These are phyloP conservation scores for Electrona antarctica DNA, from an alignment of 2,113 vertebrate genomes.

Conservation along the genomic window DNA sequence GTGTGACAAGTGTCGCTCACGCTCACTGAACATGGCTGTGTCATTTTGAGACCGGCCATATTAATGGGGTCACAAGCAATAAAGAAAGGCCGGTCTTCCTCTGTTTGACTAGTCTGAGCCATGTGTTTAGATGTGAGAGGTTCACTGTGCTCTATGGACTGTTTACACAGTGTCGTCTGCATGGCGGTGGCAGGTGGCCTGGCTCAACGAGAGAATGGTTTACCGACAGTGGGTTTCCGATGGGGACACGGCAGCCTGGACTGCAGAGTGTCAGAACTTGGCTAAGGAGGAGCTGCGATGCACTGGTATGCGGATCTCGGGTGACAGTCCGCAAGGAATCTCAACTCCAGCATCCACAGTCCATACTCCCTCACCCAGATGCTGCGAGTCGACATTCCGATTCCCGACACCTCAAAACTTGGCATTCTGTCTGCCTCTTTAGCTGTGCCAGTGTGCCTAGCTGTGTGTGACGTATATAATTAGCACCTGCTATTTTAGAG, in stretches of 20 bases:
- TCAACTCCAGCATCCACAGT: slow-evolving; percentile 10
- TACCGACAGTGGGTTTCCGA: background rate
- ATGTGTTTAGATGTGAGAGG: slow-evolving; percentile 24
- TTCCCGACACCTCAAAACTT: slow-evolving; percentile 61
- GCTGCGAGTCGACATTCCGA: slow-evolving; percentile 50
- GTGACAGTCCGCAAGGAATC: slow-evolving; percentile 38
- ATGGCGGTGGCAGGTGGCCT: slow-evolving; percentile 56
- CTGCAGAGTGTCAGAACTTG: background rate
- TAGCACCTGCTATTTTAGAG: slow-evolving; percentile 76
- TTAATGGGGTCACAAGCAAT: slow-evolving; percentile 24
- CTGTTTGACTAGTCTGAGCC: slow-evolving; percentile 29
- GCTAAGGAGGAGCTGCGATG: slow-evolving; percentile 21
- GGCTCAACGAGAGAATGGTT: slow-evolving; percentile 37
- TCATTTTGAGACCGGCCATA: slow-evolving; percentile 33
- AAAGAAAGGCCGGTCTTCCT: slow-evolving; percentile 13
- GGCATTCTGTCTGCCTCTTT: slow-evolving; percentile 58
- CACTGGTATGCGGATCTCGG: slow-evolving; percentile 23
- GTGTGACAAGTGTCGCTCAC: background rate
- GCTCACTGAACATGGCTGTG: background rate
- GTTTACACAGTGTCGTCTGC: slow-evolving; percentile 35
- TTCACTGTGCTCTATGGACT: slow-evolving; percentile 21
- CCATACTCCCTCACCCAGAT: slow-evolving; percentile 25
- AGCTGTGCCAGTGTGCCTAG: slow-evolving; percentile 62
- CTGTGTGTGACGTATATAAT: slow-evolving; percentile 67
- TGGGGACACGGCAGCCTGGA: background rate